These are phyloP conservation scores for Artemia franciscana DNA, from an alignment of 1,140 invertebrate genomes.

Conservation along the genomic window DNA sequence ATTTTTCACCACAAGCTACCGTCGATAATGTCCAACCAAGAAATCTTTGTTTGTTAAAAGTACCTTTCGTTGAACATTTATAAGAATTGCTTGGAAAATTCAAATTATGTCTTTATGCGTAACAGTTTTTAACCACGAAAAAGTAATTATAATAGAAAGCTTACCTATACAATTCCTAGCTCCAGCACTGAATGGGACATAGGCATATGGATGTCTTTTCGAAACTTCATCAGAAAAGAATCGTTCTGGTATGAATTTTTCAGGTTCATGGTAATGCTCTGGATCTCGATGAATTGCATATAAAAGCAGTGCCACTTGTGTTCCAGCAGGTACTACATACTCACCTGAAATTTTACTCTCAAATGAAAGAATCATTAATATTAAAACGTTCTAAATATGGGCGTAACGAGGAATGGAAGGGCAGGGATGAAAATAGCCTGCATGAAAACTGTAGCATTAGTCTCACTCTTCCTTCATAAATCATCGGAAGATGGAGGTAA, in stretches of 20 bases:
- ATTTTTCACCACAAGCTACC: too few species aligned
- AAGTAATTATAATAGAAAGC: not conserved
- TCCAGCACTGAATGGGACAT: slow-evolving; percentile 30
- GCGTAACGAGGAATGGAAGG: too few species aligned
- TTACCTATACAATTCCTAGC: slow-evolving; percentile 30
- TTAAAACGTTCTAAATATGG: too few species aligned
- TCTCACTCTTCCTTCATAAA: too few species aligned
- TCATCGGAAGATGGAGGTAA: too few species aligned
- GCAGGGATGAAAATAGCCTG: too few species aligned
- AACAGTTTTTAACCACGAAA: not conserved
- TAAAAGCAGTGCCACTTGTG: slow-evolving; percentile 9
- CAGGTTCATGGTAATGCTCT: slow-evolving; percentile 32
- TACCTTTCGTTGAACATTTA: too few species aligned
- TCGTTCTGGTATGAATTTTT: slow-evolving; percentile 30
- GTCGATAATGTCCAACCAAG: too few species aligned
- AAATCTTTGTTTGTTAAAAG: too few species aligned
- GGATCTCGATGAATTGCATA: slow-evolving; percentile 28
- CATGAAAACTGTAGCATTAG: too few species aligned
- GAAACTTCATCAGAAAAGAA: slow-evolving; percentile 23
- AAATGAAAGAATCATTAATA: too few species aligned
- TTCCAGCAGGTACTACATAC: slow-evolving; percentile 20
- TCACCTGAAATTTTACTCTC: slow-evolving; percentile 12
- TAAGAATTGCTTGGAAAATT: too few species aligned
- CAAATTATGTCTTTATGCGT: not conserved
- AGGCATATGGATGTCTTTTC: slow-evolving; percentile 20